Evolutionary conservation across 2,888 invertebrate genomes (phyloP), one percentile per base, ranked within the genome.

Genomic region (Heteropelma amictum): DNA sequence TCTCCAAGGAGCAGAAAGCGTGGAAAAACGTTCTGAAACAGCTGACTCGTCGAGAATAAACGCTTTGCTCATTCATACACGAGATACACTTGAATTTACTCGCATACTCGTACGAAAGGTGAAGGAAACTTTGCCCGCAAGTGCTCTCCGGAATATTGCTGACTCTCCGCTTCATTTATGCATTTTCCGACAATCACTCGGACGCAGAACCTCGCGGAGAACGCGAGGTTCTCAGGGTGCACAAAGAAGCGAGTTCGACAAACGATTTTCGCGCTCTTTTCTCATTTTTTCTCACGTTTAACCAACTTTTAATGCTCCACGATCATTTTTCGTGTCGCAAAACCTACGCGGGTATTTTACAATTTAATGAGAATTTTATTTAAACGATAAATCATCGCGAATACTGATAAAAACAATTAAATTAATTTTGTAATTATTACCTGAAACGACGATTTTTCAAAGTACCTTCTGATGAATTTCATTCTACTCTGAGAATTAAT

Each of bases 1-100:
- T 5, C 21, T 6, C 19, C 26, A 47, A 21, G 23, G 33, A 65
- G 70, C 74, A 70, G 70, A 74, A 71, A 75, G 71, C 60, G 60
- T 74, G 60, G 38, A 70, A 65, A 35, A 58, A 60, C 61, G 33
- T 67, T 75, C 61, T 61, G 71, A 71, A 71, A 75, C 70, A 75
- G 30, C 23, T 40, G 5, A 54, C 28, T 61, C 54, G 35, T 30
- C 28, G 49, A 58, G 58, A 58, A 51, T 45, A 64, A 69, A 64
- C 53, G 51, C 53, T 14, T 47, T 49, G 23, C 23, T 21, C 17
- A 61, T 19, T 47, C 23, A 54, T 38, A 70, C 21, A 42, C 23
- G 30, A 8, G 8, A 63, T 63, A 10, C 8, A 21, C 23, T 6
- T 19, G 42, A 28, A 8, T 6, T 14, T 10, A 17, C 35, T 33